Conservation (phyloP, 2,888 invertebrate species). For the Morpho achilles region DNA sequence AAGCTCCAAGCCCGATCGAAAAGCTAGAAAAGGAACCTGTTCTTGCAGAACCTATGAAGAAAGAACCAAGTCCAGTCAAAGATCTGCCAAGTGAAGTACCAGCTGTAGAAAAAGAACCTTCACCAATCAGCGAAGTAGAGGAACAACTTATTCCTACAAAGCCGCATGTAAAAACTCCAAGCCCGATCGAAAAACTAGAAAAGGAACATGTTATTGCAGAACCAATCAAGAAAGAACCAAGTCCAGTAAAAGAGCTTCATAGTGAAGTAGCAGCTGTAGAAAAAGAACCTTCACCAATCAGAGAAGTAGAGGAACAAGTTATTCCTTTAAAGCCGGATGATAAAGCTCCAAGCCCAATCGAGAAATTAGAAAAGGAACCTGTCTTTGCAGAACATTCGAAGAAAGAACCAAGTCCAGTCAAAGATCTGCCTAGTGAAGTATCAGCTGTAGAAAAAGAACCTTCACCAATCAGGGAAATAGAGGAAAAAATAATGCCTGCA, state of each 20-base stretch:
- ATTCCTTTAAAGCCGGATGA: constrained; percentile 13
- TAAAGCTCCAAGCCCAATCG: neutral
- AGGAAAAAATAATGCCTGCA: neutral
- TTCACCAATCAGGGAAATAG: constrained; percentile 11
- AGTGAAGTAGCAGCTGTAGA: neutral
- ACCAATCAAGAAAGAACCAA: constrained; percentile 18
- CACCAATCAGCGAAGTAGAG: neutral
- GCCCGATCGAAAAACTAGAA: neutral
- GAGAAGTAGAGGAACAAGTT: constrained; percentile 6
- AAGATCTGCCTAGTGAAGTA: neutral
- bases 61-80: constrained; percentile 1
- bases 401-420: constrained; percentile 5
- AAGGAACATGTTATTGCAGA: neutral
- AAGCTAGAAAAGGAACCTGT: neutral
- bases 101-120: neutral
- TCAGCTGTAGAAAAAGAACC: constrained; percentile 1
- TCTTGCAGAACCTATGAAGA: neutral
- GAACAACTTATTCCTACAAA: no score
- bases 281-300: neutral
- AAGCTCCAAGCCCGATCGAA: constrained; percentile 10
- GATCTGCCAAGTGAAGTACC: neutral
- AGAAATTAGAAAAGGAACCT: constrained; percentile 11
- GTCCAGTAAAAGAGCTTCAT: constrained; percentile 1
- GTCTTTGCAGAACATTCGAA: neutral
- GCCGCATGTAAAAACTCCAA: neutral